These are phyloP conservation scores for Harlomillsia oculata DNA, from an alignment of 1,140 invertebrate species.

Conservation along the genomic window DNA sequence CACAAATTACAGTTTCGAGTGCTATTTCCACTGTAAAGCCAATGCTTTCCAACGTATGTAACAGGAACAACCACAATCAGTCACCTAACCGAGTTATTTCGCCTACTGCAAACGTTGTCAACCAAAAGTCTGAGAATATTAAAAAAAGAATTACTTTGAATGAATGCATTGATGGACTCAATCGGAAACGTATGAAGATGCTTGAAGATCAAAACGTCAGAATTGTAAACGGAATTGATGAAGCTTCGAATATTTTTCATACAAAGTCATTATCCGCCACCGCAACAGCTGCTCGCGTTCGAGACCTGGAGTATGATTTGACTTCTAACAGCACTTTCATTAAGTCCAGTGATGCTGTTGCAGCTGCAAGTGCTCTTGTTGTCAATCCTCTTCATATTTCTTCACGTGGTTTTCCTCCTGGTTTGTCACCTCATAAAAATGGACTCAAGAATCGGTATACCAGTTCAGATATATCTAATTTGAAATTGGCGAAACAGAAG, in stretches of 20 bases:
- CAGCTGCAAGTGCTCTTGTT: conserved; percentile 29
- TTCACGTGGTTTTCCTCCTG: not conserved
- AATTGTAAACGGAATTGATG: conserved; percentile 3
- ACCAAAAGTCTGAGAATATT: conserved; percentile 17
- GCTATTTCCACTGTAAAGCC: not conserved
- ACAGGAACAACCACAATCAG: conserved; percentile 4
- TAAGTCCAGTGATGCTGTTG: conserved; percentile 28
- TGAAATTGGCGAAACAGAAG: conserved; percentile 9
- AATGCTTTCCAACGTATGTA: not conserved
- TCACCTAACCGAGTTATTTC: conserved; percentile 3
- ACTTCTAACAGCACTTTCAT: conserved; percentile 19
- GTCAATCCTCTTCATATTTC: conserved; percentile 9
- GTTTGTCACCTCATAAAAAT: conserved; percentile 11
- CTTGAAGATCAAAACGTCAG: conserved; percentile 14
- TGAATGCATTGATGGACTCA: conserved; percentile 32
- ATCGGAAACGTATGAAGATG: conserved; percentile 27
- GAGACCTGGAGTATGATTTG: conserved; percentile 11
- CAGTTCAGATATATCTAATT: no score
- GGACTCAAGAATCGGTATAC: conserved; percentile 7
- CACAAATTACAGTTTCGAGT: conserved; percentile 9
- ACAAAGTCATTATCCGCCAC: conserved; percentile 3
- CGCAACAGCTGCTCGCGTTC: conserved; percentile 16
- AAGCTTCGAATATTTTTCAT: not conserved
- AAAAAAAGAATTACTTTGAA: conserved; percentile 25
- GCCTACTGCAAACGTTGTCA: not conserved